These are phyloP conservation scores for Novumbra hubbsi DNA, from an alignment of 2,797 vertebrate genomes.

Conservation along the genomic window DNA sequence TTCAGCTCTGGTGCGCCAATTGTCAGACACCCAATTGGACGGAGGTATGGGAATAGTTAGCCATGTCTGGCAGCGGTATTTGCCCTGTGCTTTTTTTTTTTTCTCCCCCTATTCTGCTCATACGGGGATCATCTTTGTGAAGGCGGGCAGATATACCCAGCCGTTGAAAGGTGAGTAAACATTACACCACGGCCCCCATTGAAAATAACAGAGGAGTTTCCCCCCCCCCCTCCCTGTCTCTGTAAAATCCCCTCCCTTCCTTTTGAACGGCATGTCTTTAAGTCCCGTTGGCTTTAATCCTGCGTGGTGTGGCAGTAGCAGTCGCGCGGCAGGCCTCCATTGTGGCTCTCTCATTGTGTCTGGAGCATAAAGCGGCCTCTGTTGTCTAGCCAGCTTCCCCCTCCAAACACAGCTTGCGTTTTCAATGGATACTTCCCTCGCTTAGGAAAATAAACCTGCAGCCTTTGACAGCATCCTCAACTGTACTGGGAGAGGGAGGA, in stretches of 20 bases:
- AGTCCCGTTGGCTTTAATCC: slow-evolving; percentile 68
- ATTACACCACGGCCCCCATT: slow-evolving; percentile 45
- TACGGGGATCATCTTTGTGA: slow-evolving; percentile 46
- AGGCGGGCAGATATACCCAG: slow-evolving; percentile 45
- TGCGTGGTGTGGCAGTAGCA: slow-evolving; percentile 57
- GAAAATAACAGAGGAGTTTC: slow-evolving; percentile 14
- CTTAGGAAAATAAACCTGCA: slow-evolving; percentile 63
- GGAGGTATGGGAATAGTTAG: slow-evolving; percentile 5
- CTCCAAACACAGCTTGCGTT: slow-evolving; percentile 71
- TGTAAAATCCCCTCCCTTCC: slow-evolving; percentile 51
- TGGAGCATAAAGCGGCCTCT: slow-evolving; percentile 75
- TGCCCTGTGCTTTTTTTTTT: neutral
- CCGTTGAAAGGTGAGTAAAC: slow-evolving; percentile 52
- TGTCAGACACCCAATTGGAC: slow-evolving; percentile 39
- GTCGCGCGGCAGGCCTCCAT: slow-evolving; percentile 78
- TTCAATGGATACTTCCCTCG: slow-evolving; percentile 63
- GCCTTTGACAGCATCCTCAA: slow-evolving; percentile 53
- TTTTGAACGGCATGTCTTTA: slow-evolving; percentile 66
- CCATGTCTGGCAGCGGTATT: neutral
- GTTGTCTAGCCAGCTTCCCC: slow-evolving; percentile 81
- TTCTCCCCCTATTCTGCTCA: slow-evolving; percentile 34
- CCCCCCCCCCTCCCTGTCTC: slow-evolving; percentile 25
- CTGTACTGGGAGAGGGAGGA: slow-evolving; percentile 42
- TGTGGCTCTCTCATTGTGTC: slow-evolving; percentile 76
- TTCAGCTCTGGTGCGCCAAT: slow-evolving; percentile 7